These are phyloP conservation scores for Acleris emargana DNA, from an alignment of 2,888 invertebrate genomes.

Conservation along the genomic window DNA sequence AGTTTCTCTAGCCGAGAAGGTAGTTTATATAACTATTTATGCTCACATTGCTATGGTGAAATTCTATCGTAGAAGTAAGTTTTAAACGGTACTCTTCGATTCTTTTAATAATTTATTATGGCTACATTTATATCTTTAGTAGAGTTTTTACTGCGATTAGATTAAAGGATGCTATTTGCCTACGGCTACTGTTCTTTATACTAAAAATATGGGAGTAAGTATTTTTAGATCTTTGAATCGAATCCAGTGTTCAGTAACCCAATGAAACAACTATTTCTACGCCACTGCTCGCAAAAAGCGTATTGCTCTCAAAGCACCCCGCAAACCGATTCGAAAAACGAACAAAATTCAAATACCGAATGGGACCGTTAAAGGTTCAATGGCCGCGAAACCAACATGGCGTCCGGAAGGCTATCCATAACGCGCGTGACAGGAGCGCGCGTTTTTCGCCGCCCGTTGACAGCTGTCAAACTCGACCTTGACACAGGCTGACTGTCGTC, in stretches of 20 bases:
- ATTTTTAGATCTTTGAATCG: too few species aligned
- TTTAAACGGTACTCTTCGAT: too few species aligned
- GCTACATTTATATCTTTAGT: too few species aligned
- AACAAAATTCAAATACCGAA: conserved; percentile 34
- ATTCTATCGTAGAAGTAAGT: too few species aligned
- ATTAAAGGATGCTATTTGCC: too few species aligned
- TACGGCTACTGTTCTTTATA: too few species aligned
- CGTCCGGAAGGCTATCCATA: conserved; percentile 74
- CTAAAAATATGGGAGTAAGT: too few species aligned
- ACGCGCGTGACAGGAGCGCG: conserved; percentile 65
- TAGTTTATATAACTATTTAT: too few species aligned
- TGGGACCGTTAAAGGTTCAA: conserved; percentile 50
- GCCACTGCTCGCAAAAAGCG: conserved; percentile 19
- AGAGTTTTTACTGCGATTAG: too few species aligned
- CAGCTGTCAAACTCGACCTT: conserved; percentile 74
- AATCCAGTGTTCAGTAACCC: not conserved
- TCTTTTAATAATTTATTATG: too few species aligned
- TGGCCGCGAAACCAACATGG: conserved; percentile 62
- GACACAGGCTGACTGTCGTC: conserved; percentile 66
- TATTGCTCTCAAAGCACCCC: conserved; percentile 22
- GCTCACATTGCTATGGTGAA: too few species aligned
- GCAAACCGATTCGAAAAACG: conserved; percentile 30
- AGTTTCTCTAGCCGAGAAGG: not conserved
- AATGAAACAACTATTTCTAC: not conserved
- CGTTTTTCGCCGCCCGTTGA: conserved; percentile 71